A percentile compares a stretch with the other conserved stretches of the same genome.
Evolutionary conservation across 2,113 vertebrate genomes (phyloP).

Genomic region (Xiphophorus hellerii): DNA sequence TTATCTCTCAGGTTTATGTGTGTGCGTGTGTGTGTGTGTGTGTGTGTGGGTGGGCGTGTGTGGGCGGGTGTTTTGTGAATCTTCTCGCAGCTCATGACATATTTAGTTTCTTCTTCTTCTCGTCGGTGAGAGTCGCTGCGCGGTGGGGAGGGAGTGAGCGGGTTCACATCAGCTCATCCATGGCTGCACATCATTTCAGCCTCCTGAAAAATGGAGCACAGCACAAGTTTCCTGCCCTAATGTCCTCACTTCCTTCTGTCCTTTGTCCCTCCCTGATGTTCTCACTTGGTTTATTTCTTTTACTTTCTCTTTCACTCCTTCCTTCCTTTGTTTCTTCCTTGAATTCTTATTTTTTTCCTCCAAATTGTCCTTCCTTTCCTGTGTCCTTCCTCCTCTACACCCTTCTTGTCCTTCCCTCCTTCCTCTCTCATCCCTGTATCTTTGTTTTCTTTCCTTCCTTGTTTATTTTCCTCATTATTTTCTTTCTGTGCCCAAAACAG

Average conservation of each 20-base stretch:
- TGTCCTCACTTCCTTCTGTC: background rate
- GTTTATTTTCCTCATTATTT: background rate
- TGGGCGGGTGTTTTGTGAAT: conserved; percentile 21
- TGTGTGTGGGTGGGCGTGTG: too few species aligned
- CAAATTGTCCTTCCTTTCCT: too few species aligned
- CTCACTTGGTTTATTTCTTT: background rate
- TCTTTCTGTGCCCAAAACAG: background rate
- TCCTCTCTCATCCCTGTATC: background rate
- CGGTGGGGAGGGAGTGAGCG: conserved; percentile 30
- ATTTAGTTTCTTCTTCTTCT: conserved; percentile 56
- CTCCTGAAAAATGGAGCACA: conserved; percentile 30
- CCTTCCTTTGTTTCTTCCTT: background rate
- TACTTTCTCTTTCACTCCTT: background rate
- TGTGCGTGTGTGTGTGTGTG: too few species aligned
- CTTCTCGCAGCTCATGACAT: conserved; percentile 59
- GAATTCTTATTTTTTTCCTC: background rate
- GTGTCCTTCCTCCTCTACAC: too few species aligned
- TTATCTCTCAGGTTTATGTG: conserved; percentile 36
- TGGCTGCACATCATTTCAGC: conserved; percentile 50
- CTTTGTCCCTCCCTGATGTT: background rate
- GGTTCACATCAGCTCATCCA: conserved; percentile 47
- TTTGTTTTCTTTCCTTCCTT: too few species aligned
- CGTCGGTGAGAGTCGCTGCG: conserved; percentile 39
- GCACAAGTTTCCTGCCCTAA: background rate
- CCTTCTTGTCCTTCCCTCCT: too few species aligned